Conservation (phyloP, 2,797 vertebrate genomes). For the Nyctibius grandis region DNA sequence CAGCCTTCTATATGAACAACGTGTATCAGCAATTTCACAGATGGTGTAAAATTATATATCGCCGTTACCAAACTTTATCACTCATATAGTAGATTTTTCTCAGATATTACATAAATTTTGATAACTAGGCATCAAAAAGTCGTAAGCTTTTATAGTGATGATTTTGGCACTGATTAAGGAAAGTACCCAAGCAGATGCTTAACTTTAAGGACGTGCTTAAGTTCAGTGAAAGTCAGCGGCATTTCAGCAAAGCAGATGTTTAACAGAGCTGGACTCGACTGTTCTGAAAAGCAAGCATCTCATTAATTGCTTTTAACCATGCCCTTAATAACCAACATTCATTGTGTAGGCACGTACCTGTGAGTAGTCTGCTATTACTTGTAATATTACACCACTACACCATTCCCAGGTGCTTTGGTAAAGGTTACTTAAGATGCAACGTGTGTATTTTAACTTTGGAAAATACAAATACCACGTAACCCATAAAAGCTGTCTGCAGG, state of each 20-base stretch:
- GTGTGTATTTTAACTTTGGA: neutral
- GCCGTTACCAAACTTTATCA: slow-evolving; percentile 30
- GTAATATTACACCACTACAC: neutral
- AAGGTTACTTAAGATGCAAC: neutral
- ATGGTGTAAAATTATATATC: slow-evolving; percentile 32
- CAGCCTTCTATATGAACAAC: slow-evolving; percentile 39
- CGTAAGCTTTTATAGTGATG: slow-evolving; percentile 14
- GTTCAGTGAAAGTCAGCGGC: neutral
- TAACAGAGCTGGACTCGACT: neutral
- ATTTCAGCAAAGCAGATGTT: slow-evolving; percentile 28
- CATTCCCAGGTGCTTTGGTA: neutral
- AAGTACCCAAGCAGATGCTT: slow-evolving; percentile 13
- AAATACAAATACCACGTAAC: rapidly evolving
- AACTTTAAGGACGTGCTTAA: neutral
- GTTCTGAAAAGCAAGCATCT: neutral
- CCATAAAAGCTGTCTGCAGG: neutral
- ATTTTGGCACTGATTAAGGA: slow-evolving; percentile 6
- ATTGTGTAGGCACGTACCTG: rapidly evolving
- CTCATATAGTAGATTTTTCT: slow-evolving; percentile 17
- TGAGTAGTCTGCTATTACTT: neutral
- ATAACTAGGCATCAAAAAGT: slow-evolving; percentile 44
- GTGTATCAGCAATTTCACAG: slow-evolving; percentile 43
- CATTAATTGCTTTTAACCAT: neutral
- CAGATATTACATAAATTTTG: slow-evolving; percentile 53
- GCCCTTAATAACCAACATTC: neutral